Conservation (phyloP, 2,113 vertebrate species). For the Struthidea cinerea region DNA sequence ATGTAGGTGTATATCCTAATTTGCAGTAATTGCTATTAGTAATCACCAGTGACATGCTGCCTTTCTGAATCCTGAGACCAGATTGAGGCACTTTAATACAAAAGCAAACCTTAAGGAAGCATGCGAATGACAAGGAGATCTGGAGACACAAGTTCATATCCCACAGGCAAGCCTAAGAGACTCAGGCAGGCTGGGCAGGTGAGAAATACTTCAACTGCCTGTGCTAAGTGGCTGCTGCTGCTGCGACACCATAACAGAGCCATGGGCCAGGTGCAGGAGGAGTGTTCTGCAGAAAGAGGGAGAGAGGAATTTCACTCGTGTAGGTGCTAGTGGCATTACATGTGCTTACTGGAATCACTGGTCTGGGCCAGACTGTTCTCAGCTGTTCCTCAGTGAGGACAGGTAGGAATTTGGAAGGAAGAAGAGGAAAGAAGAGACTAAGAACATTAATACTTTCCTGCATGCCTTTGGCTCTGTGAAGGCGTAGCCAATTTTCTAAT, state of each 20-base stretch:
- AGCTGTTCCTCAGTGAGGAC: neutral
- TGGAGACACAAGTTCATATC: neutral
- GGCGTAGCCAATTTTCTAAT: neutral
- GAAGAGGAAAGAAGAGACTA: neutral
- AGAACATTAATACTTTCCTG: neutral
- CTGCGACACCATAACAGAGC: neutral
- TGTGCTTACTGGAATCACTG: neutral
- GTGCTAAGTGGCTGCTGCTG: neutral
- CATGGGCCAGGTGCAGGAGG: neutral
- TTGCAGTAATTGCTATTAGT: neutral
- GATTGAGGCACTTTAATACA: neutral
- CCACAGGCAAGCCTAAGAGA: neutral
- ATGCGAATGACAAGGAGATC: neutral
- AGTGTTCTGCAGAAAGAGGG: neutral
- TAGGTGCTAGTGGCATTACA: neutral
- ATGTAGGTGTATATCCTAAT: neutral
- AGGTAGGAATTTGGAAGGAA: neutral
- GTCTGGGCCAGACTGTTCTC: neutral
- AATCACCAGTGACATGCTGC: neutral
- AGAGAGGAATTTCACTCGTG: neutral
- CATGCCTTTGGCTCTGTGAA: neutral
- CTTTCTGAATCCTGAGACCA: neutral
- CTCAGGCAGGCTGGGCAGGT: neutral
- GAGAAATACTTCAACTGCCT: neutral
- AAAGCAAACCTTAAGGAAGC: neutral